phyloP scores from a whole-genome alignment of 2,113 vertebrate genomes.

The Psephotus haematonotus region DNA sequence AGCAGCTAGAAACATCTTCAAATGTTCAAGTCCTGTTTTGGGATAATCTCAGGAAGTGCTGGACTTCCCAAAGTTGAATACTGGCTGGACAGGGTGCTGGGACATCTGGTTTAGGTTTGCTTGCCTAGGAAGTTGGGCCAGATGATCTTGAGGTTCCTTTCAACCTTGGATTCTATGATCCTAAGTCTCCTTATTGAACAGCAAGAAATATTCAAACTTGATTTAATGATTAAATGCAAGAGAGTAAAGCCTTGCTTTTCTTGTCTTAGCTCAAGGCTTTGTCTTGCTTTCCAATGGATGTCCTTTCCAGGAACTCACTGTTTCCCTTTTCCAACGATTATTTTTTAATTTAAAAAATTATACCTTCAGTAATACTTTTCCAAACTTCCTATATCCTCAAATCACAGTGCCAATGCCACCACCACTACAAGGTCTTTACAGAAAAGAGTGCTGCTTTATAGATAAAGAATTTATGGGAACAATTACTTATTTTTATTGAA shows the following conservation, averaged over 20 bases:
- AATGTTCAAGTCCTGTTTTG: not conserved
- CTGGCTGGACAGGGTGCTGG: not conserved
- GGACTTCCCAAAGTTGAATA: not conserved
- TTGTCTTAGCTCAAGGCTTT: not conserved
- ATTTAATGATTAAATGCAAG: not conserved
- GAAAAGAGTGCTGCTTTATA: not conserved
- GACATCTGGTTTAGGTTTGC: not conserved
- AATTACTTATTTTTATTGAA: not conserved
- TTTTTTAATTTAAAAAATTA: not conserved
- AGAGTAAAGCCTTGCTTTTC: not conserved
- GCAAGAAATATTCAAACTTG: not conserved
- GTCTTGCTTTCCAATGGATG: fast-evolving
- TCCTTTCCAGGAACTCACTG: fast-evolving
- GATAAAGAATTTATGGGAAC: not conserved
- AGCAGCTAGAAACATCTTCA: not conserved
- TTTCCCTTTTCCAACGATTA: fast-evolving
- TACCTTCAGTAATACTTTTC: fast-evolving
- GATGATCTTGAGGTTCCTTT: not conserved
- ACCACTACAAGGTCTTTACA: fast-evolving
- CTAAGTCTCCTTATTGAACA: not conserved
- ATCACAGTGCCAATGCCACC: not conserved
- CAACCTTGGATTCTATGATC: not conserved
- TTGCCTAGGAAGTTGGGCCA: not conserved
- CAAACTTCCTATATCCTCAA: fast-evolving
- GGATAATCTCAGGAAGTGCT: not conserved